A percentile compares a stretch with the other conserved stretches of the same genome.
phyloP scores from a whole-genome alignment of 2,797 vertebrate species.

The Champsocephalus esox region DNA sequence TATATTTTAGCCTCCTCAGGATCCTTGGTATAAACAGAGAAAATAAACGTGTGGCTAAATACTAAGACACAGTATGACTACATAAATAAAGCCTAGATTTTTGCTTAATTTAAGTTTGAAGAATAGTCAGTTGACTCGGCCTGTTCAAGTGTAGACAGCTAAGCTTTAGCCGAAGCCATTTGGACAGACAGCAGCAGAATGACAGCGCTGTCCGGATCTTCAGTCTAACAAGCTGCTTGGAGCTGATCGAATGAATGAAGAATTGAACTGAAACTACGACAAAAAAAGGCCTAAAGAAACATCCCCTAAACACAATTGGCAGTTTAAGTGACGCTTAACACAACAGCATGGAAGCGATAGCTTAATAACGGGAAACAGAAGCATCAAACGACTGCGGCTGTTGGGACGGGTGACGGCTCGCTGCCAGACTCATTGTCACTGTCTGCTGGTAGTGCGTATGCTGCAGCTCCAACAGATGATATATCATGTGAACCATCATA shows the following conservation, averaged over 20 bases:
- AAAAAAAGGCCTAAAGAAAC: slow-evolving; percentile 41
- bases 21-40: too few species aligned
- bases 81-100: slow-evolving; percentile 1
- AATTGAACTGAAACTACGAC: slow-evolving; percentile 59
- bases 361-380: slow-evolving; percentile 70
- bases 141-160: slow-evolving; percentile 55
- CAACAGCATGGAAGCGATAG: slow-evolving; percentile 55
- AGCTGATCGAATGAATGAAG: slow-evolving; percentile 63
- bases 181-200: slow-evolving; percentile 62
- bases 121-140: slow-evolving; percentile 35
- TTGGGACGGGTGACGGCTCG: slow-evolving; percentile 45
- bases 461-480: slow-evolving; percentile 72
- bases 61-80: too few species aligned
- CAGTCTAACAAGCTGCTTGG: slow-evolving; percentile 68
- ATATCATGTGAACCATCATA: slow-evolving; percentile 76
- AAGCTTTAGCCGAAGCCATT: slow-evolving; percentile 50
- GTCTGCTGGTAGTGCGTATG: slow-evolving; percentile 51
- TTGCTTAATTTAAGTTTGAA: slow-evolving; percentile 29
- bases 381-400: slow-evolving; percentile 43
- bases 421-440: slow-evolving; percentile 72
- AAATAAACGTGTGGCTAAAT: too few species aligned
- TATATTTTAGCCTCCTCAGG: too few species aligned
- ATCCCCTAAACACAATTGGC: slow-evolving; percentile 47
- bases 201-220: slow-evolving; percentile 49
- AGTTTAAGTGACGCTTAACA: slow-evolving; percentile 69